A percentile compares a stretch with the other conserved stretches of the same genome.
Evolutionary conservation across 1,140 invertebrate species (phyloP).

Genomic region (Charaxes varanes): DNA sequence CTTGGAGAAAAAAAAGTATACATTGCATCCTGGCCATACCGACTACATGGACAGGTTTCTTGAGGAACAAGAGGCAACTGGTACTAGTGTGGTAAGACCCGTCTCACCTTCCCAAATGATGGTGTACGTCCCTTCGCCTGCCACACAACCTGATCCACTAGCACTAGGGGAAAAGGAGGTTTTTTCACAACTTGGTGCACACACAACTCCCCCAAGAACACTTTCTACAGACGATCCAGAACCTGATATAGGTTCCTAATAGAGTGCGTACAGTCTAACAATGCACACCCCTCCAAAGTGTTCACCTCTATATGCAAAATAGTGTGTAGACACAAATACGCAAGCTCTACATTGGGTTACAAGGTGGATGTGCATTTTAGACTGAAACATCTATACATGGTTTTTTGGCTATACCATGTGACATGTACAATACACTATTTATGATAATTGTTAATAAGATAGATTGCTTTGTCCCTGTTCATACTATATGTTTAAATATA

Average conservation of each 20-base stretch:
- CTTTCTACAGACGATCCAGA: conserved; percentile 56
- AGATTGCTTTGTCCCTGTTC: conserved; percentile 34
- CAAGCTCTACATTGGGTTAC: too few relatives aligned
- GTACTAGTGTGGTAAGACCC: conserved; percentile 50
- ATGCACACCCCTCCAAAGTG: too few relatives aligned
- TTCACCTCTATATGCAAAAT: too few relatives aligned
- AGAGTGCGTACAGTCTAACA: too few relatives aligned
- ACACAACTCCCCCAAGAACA: conserved; percentile 47
- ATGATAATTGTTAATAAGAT: conserved; percentile 13
- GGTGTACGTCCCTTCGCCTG: conserved; percentile 57
- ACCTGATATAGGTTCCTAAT: conserved; percentile 59
- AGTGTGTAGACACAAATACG: too few relatives aligned
- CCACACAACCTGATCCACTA: conserved; percentile 63
- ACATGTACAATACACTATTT: conserved; percentile 31
- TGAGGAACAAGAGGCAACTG: conserved; percentile 83
- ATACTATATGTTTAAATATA: conserved; percentile 16
- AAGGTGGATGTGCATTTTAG: too few relatives aligned
- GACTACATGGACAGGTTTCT: conserved; percentile 92
- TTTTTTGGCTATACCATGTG: conserved; percentile 38
- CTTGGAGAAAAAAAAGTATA: conserved; percentile 91
- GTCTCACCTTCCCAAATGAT: conserved; percentile 63
- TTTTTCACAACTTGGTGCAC: conserved; percentile 60
- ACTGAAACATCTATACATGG: too few relatives aligned
- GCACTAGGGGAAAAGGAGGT: conserved; percentile 69
- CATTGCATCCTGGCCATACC: conserved; percentile 87